These are phyloP conservation scores for Pygocentrus nattereri DNA, from an alignment of 2,797 vertebrate species.

Conservation along the genomic window DNA sequence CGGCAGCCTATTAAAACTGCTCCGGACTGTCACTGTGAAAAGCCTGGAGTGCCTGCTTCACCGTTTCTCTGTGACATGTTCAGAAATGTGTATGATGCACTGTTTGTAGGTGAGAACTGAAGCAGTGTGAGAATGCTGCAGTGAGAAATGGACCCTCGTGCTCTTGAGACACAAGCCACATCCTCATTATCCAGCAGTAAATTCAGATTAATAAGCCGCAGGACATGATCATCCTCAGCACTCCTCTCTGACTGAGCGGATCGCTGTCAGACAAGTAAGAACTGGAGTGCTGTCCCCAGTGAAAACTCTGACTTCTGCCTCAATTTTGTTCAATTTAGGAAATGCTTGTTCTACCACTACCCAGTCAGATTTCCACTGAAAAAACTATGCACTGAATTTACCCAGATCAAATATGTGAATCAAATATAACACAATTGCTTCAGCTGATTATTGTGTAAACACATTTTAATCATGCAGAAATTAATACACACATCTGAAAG, in stretches of 20 bases:
- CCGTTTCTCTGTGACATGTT: slow-evolving; percentile 44
- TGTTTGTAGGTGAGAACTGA: slow-evolving; percentile 45
- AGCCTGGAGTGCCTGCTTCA: slow-evolving; percentile 36
- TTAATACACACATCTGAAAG: too few relatives aligned
- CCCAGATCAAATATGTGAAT: not conserved
- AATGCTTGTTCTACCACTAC: not conserved
- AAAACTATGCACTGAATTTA: not conserved
- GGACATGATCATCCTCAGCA: slow-evolving; percentile 34
- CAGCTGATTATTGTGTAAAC: not conserved
- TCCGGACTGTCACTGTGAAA: slow-evolving; percentile 47
- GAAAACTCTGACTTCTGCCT: slow-evolving; percentile 10
- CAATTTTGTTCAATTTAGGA: not conserved
- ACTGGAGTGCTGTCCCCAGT: not conserved
- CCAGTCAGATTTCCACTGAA: not conserved
- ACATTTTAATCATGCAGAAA: not conserved
- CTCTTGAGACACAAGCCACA: slow-evolving; percentile 39
- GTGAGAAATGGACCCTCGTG: slow-evolving; percentile 33
- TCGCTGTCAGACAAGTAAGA: not conserved
- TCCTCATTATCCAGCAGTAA: slow-evolving; percentile 50
- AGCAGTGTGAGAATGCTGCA: slow-evolving; percentile 39
- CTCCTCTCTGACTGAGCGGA: slow-evolving; percentile 26
- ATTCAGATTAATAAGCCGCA: slow-evolving; percentile 46
- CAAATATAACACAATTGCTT: not conserved
- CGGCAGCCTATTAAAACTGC: slow-evolving; percentile 52
- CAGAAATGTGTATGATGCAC: slow-evolving; percentile 32